A percentile compares a stretch with the other conserved stretches of the same genome.
phyloP scores from a whole-genome alignment of 2,113 vertebrate genomes.

The Lanius collurio region DNA sequence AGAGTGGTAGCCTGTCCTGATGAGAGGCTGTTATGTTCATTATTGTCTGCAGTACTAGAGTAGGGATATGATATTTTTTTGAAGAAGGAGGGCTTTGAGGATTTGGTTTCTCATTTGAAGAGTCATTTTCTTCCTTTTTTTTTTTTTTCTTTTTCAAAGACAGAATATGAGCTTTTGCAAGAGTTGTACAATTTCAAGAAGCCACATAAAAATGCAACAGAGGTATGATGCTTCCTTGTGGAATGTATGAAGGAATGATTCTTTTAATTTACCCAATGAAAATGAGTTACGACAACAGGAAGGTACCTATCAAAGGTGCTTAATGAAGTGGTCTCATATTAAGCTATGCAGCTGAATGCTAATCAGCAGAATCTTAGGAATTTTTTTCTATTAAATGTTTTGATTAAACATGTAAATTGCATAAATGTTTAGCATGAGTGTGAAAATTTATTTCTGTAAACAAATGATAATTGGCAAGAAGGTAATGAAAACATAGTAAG shows the following conservation, averaged over 20 bases:
- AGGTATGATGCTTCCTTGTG: slow-evolving; percentile 74
- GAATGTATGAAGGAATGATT: background rate
- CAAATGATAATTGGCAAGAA: background rate
- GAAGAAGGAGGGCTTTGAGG: background rate
- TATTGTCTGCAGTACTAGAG: background rate
- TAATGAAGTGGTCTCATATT: slow-evolving; percentile 3
- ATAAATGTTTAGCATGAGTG: background rate
- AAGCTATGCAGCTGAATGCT: background rate
- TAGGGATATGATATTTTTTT: background rate
- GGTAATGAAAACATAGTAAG: background rate
- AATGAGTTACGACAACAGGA: background rate
- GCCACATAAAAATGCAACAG: slow-evolving; percentile 70
- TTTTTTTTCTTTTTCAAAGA: slow-evolving; percentile 71
- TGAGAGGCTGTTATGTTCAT: background rate
- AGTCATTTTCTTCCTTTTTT: background rate
- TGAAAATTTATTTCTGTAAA: background rate
- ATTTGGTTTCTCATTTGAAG: background rate
- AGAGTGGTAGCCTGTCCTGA: background rate
- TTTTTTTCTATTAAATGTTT: background rate
- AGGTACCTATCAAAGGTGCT: background rate
- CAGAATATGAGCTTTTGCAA: slow-evolving; percentile 87
- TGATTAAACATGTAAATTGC: background rate
- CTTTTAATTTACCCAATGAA: background rate
- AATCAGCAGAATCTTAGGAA: background rate
- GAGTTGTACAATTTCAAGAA: slow-evolving; percentile 89